These are phyloP conservation scores for Solenopsis fugax DNA, from an alignment of 1,140 invertebrate genomes.

Conservation along the genomic window DNA sequence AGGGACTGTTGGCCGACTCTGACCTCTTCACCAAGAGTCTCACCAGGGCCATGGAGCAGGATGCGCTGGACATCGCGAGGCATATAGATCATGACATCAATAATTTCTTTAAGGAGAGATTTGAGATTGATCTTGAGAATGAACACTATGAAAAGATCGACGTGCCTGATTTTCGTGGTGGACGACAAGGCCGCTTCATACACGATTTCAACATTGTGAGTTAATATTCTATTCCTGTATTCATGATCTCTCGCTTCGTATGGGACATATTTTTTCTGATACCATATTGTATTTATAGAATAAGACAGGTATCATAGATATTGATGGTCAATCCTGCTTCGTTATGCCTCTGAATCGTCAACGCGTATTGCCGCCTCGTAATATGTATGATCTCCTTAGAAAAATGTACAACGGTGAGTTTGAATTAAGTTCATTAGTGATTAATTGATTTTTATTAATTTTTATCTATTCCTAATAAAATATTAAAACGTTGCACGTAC, in stretches of 20 bases:
- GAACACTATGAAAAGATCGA: constrained; percentile 92
- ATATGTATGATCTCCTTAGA: constrained; percentile 92
- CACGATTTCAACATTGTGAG: constrained; percentile 94
- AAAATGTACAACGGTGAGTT: constrained; percentile 91
- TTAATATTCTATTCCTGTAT: constrained; percentile 47
- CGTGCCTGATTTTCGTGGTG: constrained; percentile 93
- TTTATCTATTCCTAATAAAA: neutral
- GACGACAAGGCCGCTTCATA: constrained; percentile 92
- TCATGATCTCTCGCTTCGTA: neutral
- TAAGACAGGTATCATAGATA: constrained; percentile 95
- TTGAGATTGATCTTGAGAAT: constrained; percentile 91
- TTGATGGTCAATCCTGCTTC: constrained; percentile 92
- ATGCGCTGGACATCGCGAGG: constrained; percentile 75
- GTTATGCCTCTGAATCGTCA: constrained; percentile 95
- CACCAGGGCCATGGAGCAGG: constrained; percentile 75
- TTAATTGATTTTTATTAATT: neutral
- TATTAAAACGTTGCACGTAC: neutral
- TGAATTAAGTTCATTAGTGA: neutral
- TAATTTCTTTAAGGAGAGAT: constrained; percentile 90
- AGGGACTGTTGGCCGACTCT: constrained; percentile 79
- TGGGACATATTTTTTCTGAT: neutral
- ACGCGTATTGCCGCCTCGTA: constrained; percentile 92
- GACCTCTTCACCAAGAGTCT: constrained; percentile 79
- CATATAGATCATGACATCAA: constrained; percentile 72
- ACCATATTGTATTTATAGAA: constrained; percentile 86